Evolutionary conservation across 2,797 vertebrate genomes (phyloP).

Genomic region (Myotis findleyi): DNA sequence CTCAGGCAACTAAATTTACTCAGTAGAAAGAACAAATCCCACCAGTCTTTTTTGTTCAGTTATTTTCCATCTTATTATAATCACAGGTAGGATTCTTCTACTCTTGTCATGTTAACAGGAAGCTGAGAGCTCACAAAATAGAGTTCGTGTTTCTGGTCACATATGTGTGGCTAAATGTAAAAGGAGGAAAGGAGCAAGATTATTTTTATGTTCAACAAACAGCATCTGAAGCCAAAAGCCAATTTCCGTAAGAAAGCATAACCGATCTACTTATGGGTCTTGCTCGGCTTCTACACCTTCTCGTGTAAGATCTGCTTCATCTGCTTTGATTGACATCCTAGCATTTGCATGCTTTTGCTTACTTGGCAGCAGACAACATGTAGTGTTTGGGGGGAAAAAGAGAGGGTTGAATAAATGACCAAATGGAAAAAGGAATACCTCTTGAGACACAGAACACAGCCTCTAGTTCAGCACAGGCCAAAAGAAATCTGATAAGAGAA

Average conservation of each 20-base stretch:
- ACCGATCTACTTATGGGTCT: slow-evolving; percentile 38
- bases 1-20: slow-evolving; percentile 85
- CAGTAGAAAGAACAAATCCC: slow-evolving; percentile 81
- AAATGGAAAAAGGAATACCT: slow-evolving; percentile 6
- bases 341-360: not conserved
- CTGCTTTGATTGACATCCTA: slow-evolving; percentile 29
- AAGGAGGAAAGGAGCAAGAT: slow-evolving; percentile 26
- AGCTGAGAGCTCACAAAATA: slow-evolving; percentile 70
- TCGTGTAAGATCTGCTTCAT: not conserved
- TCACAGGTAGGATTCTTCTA: slow-evolving; percentile 75
- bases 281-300: not conserved
- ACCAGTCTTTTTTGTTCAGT: slow-evolving; percentile 73
- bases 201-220: slow-evolving; percentile 73
- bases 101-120: slow-evolving; percentile 82
- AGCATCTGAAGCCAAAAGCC: not conserved
- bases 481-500: not conserved
- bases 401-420: not conserved
- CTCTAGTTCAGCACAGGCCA: not conserved
- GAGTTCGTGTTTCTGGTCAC: slow-evolving; percentile 67
- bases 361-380: not conserved
- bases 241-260: slow-evolving; percentile 46
- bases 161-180: slow-evolving; percentile 58
- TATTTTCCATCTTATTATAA: slow-evolving; percentile 81
- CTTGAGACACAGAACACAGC: not conserved
- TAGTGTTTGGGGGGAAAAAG: not conserved